Conservation (phyloP, 2,888 invertebrate species). For the Palloptera scutellata region DNA sequence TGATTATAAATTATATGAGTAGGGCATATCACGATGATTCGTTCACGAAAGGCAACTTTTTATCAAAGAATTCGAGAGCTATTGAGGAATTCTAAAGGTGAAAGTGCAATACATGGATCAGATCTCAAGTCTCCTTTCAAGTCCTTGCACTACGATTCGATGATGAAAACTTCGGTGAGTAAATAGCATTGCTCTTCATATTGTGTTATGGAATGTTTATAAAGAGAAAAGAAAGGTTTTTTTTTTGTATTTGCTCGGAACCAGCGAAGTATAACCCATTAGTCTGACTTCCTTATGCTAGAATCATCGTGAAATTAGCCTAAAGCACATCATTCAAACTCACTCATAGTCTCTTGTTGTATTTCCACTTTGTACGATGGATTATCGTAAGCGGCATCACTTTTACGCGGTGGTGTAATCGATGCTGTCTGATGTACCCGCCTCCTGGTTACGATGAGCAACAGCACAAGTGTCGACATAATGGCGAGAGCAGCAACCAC, state of each 20-base stretch:
- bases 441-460: conserved; percentile 81
- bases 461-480: conserved; percentile 79
- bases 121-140: too few relatives aligned
- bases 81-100: neutral
- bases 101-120: too few relatives aligned
- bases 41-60: neutral
- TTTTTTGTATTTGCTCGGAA: too few relatives aligned
- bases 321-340: conserved; percentile 39
- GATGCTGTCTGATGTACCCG: conserved; percentile 76
- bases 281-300: neutral
- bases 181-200: too few relatives aligned
- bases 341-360: conserved; percentile 92
- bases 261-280: too few relatives aligned
- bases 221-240: too few relatives aligned
- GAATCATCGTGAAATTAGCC: neutral
- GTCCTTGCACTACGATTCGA: too few relatives aligned
- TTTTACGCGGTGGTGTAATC: conserved; percentile 81
- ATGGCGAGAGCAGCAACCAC: conserved; percentile 87
- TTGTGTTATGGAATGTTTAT: too few relatives aligned
- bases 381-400: conserved; percentile 90
- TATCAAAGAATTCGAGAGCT: neutral
- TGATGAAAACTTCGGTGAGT: too few relatives aligned
- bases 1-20: neutral
- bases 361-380: conserved; percentile 93
- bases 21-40: too few relatives aligned